These are phyloP conservation scores for Pseudorasbora parva DNA, from an alignment of 2,113 vertebrate species.

Conservation along the genomic window DNA sequence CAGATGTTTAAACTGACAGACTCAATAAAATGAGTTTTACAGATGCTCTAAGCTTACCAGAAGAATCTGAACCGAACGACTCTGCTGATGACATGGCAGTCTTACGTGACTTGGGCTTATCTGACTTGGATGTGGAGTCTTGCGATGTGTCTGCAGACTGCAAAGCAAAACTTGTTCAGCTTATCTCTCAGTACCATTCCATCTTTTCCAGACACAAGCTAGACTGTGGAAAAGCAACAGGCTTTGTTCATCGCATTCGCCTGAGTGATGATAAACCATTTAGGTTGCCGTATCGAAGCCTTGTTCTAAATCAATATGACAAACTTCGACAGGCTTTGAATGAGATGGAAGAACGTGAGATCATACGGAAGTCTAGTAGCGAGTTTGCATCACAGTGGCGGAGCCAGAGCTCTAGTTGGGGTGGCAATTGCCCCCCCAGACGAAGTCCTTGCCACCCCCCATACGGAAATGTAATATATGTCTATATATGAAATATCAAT, in stretches of 20 bases:
- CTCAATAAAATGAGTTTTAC: background rate
- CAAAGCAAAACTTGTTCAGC: background rate
- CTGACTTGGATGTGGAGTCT: background rate
- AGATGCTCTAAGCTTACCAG: background rate
- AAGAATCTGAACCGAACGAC: background rate
- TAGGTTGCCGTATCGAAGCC: background rate
- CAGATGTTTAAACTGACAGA: background rate
- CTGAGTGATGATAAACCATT: background rate
- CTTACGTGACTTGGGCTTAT: background rate
- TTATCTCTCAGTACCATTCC: background rate
- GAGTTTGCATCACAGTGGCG: constrained; percentile 28
- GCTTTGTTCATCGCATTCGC: background rate
- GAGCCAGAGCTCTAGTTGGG: too few species aligned
- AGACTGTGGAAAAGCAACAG: background rate
- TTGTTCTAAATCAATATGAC: background rate
- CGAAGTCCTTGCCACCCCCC: too few species aligned
- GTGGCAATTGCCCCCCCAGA: too few species aligned
- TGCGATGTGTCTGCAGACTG: background rate
- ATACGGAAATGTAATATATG: too few species aligned
- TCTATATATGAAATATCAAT: too few species aligned
- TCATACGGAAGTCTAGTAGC: constrained; percentile 25
- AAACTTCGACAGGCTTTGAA: background rate
- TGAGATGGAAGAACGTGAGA: constrained; percentile 38
- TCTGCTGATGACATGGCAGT: background rate
- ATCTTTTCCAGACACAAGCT: background rate